Percentiles rank a stretch among this genome's conserved stretches.
Evolutionary conservation across 2,888 invertebrate genomes (phyloP).

Genomic region (Lymantria monacha): DNA sequence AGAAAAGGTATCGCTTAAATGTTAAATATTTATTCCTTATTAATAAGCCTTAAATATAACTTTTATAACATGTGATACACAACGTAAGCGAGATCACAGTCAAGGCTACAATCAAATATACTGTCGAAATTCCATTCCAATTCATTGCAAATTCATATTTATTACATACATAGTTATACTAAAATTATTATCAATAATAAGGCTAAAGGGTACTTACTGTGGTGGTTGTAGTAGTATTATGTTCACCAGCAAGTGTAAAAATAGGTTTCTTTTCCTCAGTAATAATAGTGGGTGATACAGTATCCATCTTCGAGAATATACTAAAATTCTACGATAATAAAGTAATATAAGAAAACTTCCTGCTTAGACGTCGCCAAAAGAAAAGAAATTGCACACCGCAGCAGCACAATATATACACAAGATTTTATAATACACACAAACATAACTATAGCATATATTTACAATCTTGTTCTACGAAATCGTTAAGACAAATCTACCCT

Average conservation of each 20-base stretch:
- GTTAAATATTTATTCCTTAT: too few relatives aligned
- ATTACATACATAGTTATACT: too few relatives aligned
- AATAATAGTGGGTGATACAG: conserved; percentile 46
- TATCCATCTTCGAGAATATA: conserved; percentile 36
- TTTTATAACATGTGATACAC: too few relatives aligned
- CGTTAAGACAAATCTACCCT: conserved; percentile 28
- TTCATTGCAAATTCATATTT: too few relatives aligned
- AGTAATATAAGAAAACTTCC: conserved; percentile 10
- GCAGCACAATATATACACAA: conserved; percentile 47
- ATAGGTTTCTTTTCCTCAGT: conserved; percentile 55
- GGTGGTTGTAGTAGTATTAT: conserved; percentile 43
- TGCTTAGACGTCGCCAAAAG: conserved; percentile 16
- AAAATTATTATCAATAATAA: too few relatives aligned
- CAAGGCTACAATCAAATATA: too few relatives aligned
- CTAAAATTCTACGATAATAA: not conserved
- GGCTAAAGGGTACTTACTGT: conserved; percentile 40
- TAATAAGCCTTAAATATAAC: too few relatives aligned
- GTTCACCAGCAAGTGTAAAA: conserved; percentile 54
- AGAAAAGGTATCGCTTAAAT: too few relatives aligned
- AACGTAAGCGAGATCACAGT: too few relatives aligned
- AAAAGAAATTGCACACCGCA: conserved; percentile 34
- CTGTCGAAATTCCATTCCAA: too few relatives aligned
- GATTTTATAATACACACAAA: conserved; percentile 17
- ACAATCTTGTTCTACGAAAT: conserved; percentile 9
- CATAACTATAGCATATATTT: conserved; percentile 12